phyloP scores from a whole-genome alignment of 2,888 invertebrate species.

The Smittia aterrima region DNA sequence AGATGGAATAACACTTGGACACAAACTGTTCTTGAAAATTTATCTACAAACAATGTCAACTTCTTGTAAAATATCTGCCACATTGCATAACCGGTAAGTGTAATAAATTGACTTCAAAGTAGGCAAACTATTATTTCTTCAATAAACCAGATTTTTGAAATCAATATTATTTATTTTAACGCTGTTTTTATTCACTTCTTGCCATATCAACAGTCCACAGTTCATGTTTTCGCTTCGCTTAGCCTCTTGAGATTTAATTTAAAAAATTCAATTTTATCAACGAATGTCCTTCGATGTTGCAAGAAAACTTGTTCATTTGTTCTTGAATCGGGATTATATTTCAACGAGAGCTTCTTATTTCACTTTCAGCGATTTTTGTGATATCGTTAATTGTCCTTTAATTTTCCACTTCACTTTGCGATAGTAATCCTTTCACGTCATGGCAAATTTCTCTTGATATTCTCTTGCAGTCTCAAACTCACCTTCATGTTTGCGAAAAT shows the following conservation, averaged over 20 bases:
- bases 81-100: neutral
- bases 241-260: too few relatives aligned
- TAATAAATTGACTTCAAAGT: neutral
- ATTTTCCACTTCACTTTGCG: neutral
- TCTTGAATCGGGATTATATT: too few relatives aligned
- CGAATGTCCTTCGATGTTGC: too few relatives aligned
- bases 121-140: neutral
- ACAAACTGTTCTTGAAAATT: too few relatives aligned
- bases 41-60: conserved; percentile 4
- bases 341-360: neutral
- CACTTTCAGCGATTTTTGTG: neutral
- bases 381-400: neutral
- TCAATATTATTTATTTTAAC: neutral
- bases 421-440: neutral
- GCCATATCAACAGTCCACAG: neutral
- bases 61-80: neutral
- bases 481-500: conserved; percentile 19
- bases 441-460: neutral
- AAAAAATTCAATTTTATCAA: too few relatives aligned
- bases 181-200: too few relatives aligned
- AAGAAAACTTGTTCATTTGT: too few relatives aligned
- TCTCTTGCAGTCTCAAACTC: neutral
- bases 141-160: neutral
- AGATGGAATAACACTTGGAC: too few relatives aligned
- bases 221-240: neutral